These are phyloP conservation scores for Osmerus eperlanus DNA, from an alignment of 2,113 vertebrate genomes.

Conservation along the genomic window DNA sequence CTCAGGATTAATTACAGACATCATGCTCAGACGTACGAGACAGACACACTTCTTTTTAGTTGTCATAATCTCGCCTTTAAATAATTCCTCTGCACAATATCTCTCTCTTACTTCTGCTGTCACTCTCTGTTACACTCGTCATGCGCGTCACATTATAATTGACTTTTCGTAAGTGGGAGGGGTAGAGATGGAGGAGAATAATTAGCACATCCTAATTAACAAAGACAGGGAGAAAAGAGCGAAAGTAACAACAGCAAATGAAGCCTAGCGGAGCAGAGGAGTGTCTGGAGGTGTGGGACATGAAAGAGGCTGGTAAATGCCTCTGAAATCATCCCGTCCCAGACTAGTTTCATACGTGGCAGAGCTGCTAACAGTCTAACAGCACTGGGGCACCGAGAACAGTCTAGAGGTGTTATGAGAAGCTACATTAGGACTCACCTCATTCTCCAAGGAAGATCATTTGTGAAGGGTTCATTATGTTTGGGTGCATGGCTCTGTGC, in stretches of 20 bases:
- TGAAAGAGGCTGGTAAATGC: slow-evolving; percentile 69
- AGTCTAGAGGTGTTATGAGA: neutral
- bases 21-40: too few species aligned
- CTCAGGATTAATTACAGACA: too few species aligned
- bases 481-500: too few species aligned
- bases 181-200: slow-evolving; percentile 71
- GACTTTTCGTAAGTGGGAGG: slow-evolving; percentile 57
- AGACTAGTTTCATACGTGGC: slow-evolving; percentile 37
- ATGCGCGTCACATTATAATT: slow-evolving; percentile 69
- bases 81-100: neutral
- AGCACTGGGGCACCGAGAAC: slow-evolving; percentile 12
- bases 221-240: slow-evolving; percentile 41
- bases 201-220: slow-evolving; percentile 77
- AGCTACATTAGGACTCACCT: too few species aligned
- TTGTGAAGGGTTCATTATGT: too few species aligned
- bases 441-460: too few species aligned
- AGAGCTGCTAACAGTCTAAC: slow-evolving; percentile 22
- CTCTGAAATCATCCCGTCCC: slow-evolving; percentile 59
- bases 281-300: slow-evolving; percentile 52
- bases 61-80: neutral
- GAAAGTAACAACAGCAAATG: slow-evolving; percentile 64
- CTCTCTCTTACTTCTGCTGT: slow-evolving; percentile 45
- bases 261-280: slow-evolving; percentile 57
- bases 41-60: neutral
- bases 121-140: slow-evolving; percentile 53